phyloP scores from a whole-genome alignment of 1,140 invertebrate species.

The Notospermus geniculatus region DNA sequence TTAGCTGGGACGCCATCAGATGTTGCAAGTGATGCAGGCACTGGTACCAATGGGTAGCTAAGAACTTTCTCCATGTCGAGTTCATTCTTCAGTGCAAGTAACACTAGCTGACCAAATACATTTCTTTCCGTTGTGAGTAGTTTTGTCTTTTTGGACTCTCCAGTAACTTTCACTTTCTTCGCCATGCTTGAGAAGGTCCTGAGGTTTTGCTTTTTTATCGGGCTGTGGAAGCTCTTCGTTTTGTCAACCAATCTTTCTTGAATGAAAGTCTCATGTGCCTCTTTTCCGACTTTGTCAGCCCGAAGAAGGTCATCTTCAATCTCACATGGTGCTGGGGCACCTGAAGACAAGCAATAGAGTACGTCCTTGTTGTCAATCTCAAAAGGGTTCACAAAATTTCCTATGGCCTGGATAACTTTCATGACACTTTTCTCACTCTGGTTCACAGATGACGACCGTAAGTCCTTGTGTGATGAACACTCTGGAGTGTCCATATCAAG shows the following conservation, averaged over 20 bases:
- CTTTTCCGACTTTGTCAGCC: too few relatives aligned
- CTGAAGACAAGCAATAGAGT: too few relatives aligned
- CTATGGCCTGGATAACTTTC: background rate
- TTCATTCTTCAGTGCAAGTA: constrained; percentile 10
- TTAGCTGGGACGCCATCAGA: constrained; percentile 16
- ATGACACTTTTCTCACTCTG: background rate
- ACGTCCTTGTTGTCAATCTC: too few relatives aligned
- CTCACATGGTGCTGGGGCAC: too few relatives aligned
- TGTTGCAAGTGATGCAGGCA: constrained; percentile 17
- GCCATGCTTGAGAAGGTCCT: too few relatives aligned
- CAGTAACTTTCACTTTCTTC: too few relatives aligned
- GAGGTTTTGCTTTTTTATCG: too few relatives aligned
- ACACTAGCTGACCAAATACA: constrained; percentile 15
- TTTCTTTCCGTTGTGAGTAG: constrained; percentile 14
- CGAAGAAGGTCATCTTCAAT: too few relatives aligned
- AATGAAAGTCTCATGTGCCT: too few relatives aligned
- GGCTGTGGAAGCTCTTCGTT: too few relatives aligned
- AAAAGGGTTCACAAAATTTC: too few relatives aligned
- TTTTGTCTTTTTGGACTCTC: background rate
- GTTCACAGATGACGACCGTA: background rate
- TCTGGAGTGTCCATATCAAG: constrained; percentile 4
- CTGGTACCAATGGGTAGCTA: constrained; percentile 9
- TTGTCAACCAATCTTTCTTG: too few relatives aligned
- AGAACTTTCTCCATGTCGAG: constrained; percentile 10
- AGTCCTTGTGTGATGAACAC: constrained; percentile 8